A percentile compares a stretch with the other conserved stretches of the same genome.
Conservation (phyloP, 92 coral and sea anemone genomes). For the Phenganax marumi region DNA sequence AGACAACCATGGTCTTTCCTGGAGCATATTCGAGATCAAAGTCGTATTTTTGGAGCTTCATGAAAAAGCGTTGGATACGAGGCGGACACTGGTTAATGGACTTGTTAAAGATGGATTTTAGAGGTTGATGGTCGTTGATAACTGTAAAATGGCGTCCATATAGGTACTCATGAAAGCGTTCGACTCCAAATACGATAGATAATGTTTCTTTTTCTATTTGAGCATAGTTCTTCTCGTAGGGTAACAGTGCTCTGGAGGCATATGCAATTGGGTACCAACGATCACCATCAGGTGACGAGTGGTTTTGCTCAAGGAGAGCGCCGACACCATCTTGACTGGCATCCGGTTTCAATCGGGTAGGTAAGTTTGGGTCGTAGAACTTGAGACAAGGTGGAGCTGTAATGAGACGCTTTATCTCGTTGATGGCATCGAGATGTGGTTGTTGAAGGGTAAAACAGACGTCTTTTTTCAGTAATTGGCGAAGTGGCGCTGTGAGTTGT, state of each 20-base stretch:
- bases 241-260: background rate
- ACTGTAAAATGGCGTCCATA: slow-evolving; percentile 4
- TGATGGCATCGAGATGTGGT: background rate
- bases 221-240: slow-evolving; percentile 4
- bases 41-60: slow-evolving; percentile 23
- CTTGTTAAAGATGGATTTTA: background rate
- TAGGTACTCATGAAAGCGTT: background rate
- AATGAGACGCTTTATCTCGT: background rate
- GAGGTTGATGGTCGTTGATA: slow-evolving; percentile 11
- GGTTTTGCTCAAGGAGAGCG: background rate
- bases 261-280: background rate
- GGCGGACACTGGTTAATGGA: too few species aligned
- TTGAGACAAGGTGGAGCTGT: background rate
- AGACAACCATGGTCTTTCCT: slow-evolving; percentile 7
- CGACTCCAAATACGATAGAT: background rate
- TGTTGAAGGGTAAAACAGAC: background rate
- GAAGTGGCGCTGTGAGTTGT: background rate
- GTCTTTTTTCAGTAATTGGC: background rate
- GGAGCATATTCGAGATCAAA: background rate
- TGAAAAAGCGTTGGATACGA: too few species aligned
- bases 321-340: background rate
- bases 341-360: background rate
- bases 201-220: too few species aligned
- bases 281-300: background rate
- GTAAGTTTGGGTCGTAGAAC: background rate